Evolutionary conservation across 1,140 invertebrate genomes (phyloP).

Genomic region (Zaprionus ornatus): DNA sequence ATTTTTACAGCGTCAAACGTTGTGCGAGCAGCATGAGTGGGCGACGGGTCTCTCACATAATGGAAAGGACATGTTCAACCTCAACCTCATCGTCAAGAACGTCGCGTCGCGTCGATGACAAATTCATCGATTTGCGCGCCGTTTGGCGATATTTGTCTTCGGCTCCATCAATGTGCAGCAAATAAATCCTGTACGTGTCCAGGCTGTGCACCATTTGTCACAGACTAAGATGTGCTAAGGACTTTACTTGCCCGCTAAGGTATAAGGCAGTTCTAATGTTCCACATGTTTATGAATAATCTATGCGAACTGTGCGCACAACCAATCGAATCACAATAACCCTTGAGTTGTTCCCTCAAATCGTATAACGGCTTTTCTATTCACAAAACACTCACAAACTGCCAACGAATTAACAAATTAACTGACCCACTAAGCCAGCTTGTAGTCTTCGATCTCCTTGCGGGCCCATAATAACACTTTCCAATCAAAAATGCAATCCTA

Average conservation of each 20-base stretch:
- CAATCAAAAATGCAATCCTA: conserved; percentile 2
- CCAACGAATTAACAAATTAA: conserved; percentile 3
- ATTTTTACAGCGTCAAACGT: neutral
- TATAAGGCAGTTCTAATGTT: neutral
- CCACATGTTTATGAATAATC: neutral
- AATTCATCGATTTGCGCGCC: conserved; percentile 59
- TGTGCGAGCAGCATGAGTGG: neutral
- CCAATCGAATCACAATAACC: neutral
- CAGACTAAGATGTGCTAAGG: neutral
- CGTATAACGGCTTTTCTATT: neutral
- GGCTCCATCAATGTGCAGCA: conserved; percentile 14
- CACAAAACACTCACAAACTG: conserved; percentile 1
- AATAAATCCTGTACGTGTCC: conserved; percentile 6
- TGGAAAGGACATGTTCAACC: neutral
- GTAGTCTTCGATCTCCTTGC: neutral
- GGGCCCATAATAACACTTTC: neutral
- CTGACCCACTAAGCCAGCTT: neutral
- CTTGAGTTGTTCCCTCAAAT: neutral
- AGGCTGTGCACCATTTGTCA: neutral
- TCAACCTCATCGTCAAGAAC: neutral
- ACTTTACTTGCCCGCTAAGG: neutral
- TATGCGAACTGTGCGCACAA: neutral
- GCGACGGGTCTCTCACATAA: neutral
- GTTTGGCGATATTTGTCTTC: neutral
- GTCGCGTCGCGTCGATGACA: conserved; percentile 17